A percentile compares a stretch with the other conserved stretches of the same genome.
Evolutionary conservation across 2,113 vertebrate genomes (phyloP).

Genomic region (Eupsittula cactorum): DNA sequence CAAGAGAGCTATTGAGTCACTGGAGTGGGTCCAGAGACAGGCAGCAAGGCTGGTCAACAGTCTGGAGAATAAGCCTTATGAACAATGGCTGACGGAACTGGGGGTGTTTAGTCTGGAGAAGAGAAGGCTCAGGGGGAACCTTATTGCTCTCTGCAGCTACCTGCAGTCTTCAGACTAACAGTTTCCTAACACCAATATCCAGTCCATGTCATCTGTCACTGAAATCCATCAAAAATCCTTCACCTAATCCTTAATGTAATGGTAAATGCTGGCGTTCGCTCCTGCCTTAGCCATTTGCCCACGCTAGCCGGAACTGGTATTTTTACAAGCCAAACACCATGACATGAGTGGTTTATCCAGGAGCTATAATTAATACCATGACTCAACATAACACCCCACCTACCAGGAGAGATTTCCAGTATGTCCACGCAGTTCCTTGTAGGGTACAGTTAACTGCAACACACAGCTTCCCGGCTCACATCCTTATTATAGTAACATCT

Average conservation of each 20-base stretch:
- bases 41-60: not conserved
- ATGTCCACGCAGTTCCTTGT: constrained; percentile 35
- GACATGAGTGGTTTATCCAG: not conserved
- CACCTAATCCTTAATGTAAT: not conserved
- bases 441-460: constrained; percentile 23
- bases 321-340: not conserved
- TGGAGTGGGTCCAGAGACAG: not conserved
- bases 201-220: not conserved
- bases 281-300: not conserved
- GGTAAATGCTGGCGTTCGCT: not conserved
- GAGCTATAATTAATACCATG: constrained; percentile 54
- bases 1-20: not conserved
- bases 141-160: not conserved
- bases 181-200: not conserved
- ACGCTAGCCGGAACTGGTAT: not conserved
- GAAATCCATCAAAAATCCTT: not conserved
- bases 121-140: not conserved
- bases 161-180: not conserved
- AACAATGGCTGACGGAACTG: not conserved
- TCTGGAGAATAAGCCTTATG: not conserved
- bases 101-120: not conserved
- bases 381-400: constrained; percentile 23
- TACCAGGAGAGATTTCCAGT: constrained; percentile 1
- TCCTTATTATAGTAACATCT: constrained; percentile 69
- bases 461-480: constrained; percentile 23